A percentile compares a stretch with the other conserved stretches of the same genome.
These are phyloP conservation scores for Drosophila willistoni DNA, from an alignment of 1,140 invertebrate species.

Conservation along the genomic window DNA sequence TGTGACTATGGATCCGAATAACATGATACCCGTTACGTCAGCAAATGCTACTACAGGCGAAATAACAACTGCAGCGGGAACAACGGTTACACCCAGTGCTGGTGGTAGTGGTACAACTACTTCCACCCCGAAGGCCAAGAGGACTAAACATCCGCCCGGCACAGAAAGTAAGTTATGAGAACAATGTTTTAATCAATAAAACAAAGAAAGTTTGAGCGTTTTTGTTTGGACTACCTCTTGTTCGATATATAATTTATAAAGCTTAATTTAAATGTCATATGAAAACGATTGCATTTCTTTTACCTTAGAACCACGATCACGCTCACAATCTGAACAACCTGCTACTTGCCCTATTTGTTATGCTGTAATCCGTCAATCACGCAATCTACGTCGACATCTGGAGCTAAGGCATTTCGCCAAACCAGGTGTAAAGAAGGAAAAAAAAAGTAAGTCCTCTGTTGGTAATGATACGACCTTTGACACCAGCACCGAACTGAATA, in stretches of 20 bases:
- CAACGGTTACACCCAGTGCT: slow-evolving; percentile 49
- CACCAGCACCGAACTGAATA: slow-evolving; percentile 63
- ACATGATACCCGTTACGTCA: slow-evolving; percentile 76
- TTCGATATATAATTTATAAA: too few relatives aligned
- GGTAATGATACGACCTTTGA: slow-evolving; percentile 67
- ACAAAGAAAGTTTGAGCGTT: too few relatives aligned
- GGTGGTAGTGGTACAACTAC: slow-evolving; percentile 53
- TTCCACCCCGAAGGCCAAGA: slow-evolving; percentile 64
- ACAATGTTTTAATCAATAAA: too few relatives aligned
- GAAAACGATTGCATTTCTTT: too few relatives aligned
- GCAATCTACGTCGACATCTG: slow-evolving; percentile 85
- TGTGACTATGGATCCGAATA: slow-evolving; percentile 78
- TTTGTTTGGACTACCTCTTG: too few relatives aligned
- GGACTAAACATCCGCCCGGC: slow-evolving; percentile 73
- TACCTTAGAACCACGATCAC: slow-evolving; percentile 82
- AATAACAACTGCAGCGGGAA: slow-evolving; percentile 63
- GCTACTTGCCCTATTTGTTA: slow-evolving; percentile 86
- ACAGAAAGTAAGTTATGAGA: slow-evolving; percentile 62
- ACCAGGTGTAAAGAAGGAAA: slow-evolving; percentile 83
- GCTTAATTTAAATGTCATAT: too few relatives aligned
- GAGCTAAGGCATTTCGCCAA: slow-evolving; percentile 83
- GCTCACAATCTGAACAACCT: slow-evolving; percentile 86
- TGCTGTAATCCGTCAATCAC: slow-evolving; percentile 85
- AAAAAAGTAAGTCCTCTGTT: slow-evolving; percentile 80
- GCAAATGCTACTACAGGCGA: slow-evolving; percentile 71